Evolutionary conservation across 2,113 vertebrate species (phyloP).

Genomic region (Podarcis cretensis): DNA sequence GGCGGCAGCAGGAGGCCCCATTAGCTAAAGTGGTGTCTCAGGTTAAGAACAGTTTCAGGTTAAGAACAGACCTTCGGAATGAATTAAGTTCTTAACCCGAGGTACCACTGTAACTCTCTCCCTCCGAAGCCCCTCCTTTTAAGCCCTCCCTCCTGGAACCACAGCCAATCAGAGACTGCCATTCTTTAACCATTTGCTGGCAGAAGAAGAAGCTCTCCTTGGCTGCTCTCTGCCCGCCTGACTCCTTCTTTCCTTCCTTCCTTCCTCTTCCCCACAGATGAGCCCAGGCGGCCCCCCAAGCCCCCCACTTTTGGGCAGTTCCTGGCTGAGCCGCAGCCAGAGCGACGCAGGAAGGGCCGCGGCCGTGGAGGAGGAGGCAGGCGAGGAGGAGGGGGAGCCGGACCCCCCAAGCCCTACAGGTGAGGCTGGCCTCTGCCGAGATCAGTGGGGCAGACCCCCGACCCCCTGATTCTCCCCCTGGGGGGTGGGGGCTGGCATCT

Average conservation of each 20-base stretch:
- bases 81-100: no score
- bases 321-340: slow-evolving; percentile 73
- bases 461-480: neutral
- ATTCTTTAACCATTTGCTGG: neutral
- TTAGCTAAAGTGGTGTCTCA: no score
- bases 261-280: slow-evolving; percentile 48
- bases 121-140: no score
- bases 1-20: no score
- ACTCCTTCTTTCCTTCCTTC: accelerated
- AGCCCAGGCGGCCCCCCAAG: slow-evolving; percentile 75
- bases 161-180: neutral
- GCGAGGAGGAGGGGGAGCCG: slow-evolving; percentile 45
- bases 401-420: slow-evolving; percentile 83
- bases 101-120: no score
- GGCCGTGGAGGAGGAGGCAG: slow-evolving; percentile 8
- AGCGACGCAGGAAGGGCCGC: slow-evolving; percentile 60
- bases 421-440: slow-evolving; percentile 29
- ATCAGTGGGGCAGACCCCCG: neutral
- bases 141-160: no score
- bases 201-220: neutral
- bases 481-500: neutral
- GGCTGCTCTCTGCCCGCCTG: neutral
- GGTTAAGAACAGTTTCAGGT: no score
- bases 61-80: no score
- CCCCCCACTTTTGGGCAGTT: slow-evolving; percentile 85